Evolutionary conservation across 1,140 invertebrate species (phyloP).

Genomic region (Aphelinus certus): DNA sequence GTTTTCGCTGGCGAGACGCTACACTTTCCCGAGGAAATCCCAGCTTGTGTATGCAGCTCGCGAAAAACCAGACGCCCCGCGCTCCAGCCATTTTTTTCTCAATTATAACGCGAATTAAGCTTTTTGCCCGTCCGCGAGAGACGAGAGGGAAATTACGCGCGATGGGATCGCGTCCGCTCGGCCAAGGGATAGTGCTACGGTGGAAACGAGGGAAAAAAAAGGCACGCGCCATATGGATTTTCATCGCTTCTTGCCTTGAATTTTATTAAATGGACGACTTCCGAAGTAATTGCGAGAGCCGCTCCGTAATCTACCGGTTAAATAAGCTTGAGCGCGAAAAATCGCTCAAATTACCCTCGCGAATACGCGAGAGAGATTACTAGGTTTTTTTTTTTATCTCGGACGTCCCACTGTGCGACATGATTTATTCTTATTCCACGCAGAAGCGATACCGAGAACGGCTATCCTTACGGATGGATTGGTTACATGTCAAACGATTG

Average conservation of each 20-base stretch:
- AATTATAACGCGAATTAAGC: constrained; percentile 28
- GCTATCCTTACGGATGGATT: too few species aligned
- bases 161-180: constrained; percentile 3
- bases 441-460: too few species aligned
- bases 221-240: not conserved
- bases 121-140: constrained; percentile 6
- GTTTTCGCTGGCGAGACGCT: not conserved
- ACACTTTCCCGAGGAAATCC: constrained; percentile 18
- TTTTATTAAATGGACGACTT: constrained; percentile 15
- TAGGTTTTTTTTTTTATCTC: constrained; percentile 7
- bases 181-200: too few species aligned
- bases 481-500: too few species aligned
- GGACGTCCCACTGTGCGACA: not conserved
- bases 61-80: not conserved
- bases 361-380: constrained; percentile 21
- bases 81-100: constrained; percentile 15
- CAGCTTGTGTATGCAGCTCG: not conserved
- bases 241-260: not conserved
- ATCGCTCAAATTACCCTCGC: not conserved
- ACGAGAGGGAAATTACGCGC: constrained; percentile 5
- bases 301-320: not conserved
- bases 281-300: not conserved
- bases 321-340: constrained; percentile 6
- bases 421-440: not conserved
- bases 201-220: not conserved